phyloP scores from a whole-genome alignment of 2,797 vertebrate species.

The Carcharodon carcharias region DNA sequence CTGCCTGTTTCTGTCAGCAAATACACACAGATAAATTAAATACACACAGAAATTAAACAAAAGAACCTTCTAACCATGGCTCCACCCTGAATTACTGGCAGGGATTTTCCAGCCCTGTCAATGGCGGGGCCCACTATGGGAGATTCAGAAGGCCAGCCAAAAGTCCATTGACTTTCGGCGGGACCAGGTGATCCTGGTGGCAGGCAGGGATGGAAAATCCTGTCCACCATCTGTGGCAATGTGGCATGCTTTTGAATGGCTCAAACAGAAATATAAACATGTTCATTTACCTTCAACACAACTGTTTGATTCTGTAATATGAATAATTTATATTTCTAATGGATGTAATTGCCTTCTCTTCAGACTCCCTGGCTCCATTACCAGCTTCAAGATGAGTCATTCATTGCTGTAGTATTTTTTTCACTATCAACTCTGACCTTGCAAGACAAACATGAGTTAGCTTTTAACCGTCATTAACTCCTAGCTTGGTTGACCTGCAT shows the following conservation, averaged over 20 bases:
- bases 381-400: neutral
- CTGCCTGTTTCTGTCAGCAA: neutral
- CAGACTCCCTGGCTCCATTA: neutral
- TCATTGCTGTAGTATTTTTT: neutral
- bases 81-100: neutral
- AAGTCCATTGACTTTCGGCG: too few relatives aligned
- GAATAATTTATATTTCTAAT: neutral
- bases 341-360: neutral
- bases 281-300: neutral
- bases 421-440: neutral
- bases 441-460: neutral
- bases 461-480: neutral
- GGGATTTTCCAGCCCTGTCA: too few relatives aligned
- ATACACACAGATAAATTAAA: neutral
- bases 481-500: neutral
- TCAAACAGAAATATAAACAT: neutral
- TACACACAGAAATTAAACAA: too few relatives aligned
- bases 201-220: too few relatives aligned
- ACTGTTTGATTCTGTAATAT: neutral
- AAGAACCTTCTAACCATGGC: neutral
- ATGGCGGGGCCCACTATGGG: too few relatives aligned
- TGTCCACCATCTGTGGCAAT: neutral
- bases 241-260: too few relatives aligned
- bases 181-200: too few relatives aligned
- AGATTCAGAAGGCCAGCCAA: too few relatives aligned